Evolutionary conservation across 2,888 invertebrate genomes (phyloP).

Genomic region (Trachelus iudaicus): DNA sequence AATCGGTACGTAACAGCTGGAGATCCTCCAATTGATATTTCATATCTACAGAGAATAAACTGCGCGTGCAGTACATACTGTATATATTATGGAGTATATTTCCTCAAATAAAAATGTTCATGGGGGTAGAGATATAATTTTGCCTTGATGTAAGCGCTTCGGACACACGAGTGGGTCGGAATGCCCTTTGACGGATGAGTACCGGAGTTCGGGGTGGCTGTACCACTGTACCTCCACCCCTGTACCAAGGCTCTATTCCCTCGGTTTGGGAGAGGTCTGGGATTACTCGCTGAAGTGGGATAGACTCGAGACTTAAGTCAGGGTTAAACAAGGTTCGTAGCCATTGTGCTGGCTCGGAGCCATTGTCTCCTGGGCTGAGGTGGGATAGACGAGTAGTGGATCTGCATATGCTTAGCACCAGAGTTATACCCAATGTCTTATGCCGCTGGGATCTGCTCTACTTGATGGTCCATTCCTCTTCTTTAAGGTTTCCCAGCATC

Average conservation of each 20-base stretch:
- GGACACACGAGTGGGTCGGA: constrained; percentile 35
- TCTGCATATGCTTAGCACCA: constrained; percentile 65
- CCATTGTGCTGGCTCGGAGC: constrained; percentile 60
- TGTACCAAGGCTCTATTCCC: constrained; percentile 37
- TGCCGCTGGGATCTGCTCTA: constrained; percentile 26
- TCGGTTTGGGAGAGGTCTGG: constrained; percentile 59
- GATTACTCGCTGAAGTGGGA: constrained; percentile 63
- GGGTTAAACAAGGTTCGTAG: constrained; percentile 66
- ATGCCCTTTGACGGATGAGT: constrained; percentile 44
- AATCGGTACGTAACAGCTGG: too few relatives aligned
- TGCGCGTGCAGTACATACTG: too few relatives aligned
- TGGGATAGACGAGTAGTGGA: constrained; percentile 60
- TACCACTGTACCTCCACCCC: constrained; percentile 27
- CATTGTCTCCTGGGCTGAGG: constrained; percentile 59
- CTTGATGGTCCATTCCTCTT: constrained; percentile 39
- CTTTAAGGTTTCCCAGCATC: background rate
- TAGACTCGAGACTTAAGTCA: constrained; percentile 64
- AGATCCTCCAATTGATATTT: too few relatives aligned
- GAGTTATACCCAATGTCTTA: constrained; percentile 48
- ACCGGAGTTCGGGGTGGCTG: constrained; percentile 28
- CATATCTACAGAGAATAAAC: too few relatives aligned
- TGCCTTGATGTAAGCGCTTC: constrained; percentile 32
- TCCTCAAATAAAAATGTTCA: too few relatives aligned
- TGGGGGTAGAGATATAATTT: background rate
- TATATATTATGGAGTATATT: too few relatives aligned